These are phyloP conservation scores for Bombus confusus DNA, from an alignment of 1,140 invertebrate genomes.

Conservation along the genomic window DNA sequence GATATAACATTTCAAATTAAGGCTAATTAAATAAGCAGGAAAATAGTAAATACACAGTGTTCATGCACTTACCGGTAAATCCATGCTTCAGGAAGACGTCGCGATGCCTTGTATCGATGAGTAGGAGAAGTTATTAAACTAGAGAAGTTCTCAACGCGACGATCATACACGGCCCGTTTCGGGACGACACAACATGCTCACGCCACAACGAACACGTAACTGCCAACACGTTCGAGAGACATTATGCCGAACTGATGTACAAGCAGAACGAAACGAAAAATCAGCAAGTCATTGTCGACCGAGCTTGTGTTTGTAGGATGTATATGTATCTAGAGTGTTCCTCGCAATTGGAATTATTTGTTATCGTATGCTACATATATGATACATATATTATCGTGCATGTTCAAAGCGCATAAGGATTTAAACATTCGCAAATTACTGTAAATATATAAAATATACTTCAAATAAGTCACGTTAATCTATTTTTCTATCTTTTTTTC, in stretches of 20 bases:
- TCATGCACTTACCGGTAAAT: conserved; percentile 13
- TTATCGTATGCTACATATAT: no score
- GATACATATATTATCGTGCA: no score
- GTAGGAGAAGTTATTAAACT: not conserved
- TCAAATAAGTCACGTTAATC: no score
- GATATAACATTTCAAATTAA: no score
- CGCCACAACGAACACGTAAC: not conserved
- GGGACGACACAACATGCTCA: not conserved
- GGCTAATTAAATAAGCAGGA: no score
- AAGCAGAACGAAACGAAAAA: conserved; percentile 3
- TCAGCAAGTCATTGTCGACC: conserved; percentile 31
- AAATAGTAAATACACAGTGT: no score
- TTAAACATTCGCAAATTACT: no score
- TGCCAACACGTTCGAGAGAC: not conserved
- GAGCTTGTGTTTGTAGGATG: not conserved
- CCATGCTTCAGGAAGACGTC: not conserved
- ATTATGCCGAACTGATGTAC: not conserved
- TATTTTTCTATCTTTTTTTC: no score
- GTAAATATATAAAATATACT: no score
- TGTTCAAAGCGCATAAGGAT: no score
- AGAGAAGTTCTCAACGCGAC: not conserved
- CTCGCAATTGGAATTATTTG: not conserved
- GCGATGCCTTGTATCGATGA: not conserved
- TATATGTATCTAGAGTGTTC: not conserved
- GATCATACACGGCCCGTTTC: not conserved